A percentile compares a stretch with the other conserved stretches of the same genome.
Conservation (phyloP, 2,113 vertebrate species). For the Phycodurus eques region DNA sequence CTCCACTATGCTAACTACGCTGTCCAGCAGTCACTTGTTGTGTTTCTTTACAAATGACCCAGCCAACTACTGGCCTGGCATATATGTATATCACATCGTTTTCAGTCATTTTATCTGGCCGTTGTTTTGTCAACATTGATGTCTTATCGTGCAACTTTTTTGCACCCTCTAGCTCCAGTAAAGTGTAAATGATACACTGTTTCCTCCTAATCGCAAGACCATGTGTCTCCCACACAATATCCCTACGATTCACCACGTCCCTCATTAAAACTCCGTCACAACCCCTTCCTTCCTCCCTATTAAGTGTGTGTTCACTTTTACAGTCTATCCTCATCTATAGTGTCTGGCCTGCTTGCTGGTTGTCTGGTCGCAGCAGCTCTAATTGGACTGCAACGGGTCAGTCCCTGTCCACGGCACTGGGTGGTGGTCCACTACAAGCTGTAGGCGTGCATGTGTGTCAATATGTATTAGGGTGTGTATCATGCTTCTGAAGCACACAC, state of each 20-base stretch:
- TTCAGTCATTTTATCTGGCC: not conserved
- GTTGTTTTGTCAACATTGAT: not conserved
- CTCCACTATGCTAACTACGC: not conserved
- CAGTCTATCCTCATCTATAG: slow-evolving; percentile 37
- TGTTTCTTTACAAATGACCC: not conserved
- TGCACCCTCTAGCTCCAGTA: not conserved
- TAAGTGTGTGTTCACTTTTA: slow-evolving; percentile 38
- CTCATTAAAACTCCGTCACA: slow-evolving; percentile 57
- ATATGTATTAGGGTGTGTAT: slow-evolving; percentile 22
- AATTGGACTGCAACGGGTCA: slow-evolving; percentile 61
- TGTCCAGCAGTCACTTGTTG: not conserved
- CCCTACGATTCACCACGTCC: slow-evolving; percentile 18
- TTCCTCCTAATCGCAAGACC: slow-evolving; percentile 45
- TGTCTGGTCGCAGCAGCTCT: slow-evolving; percentile 59
- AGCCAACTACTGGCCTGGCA: not conserved
- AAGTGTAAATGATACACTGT: slow-evolving; percentile 39
- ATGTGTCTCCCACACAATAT: slow-evolving; percentile 22
- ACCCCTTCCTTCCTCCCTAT: slow-evolving; percentile 43
- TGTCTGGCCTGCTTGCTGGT: slow-evolving; percentile 36
- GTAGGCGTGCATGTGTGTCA: slow-evolving; percentile 14
- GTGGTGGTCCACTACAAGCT: slow-evolving; percentile 45
- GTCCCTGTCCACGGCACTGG: slow-evolving; percentile 54
- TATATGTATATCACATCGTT: not conserved
- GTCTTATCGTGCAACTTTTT: not conserved
- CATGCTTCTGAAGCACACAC: slow-evolving; percentile 54